Percentiles rank a stretch among this genome's conserved stretches.
phyloP scores from a whole-genome alignment of 1,140 invertebrate genomes.

The Hyles vespertilio region DNA sequence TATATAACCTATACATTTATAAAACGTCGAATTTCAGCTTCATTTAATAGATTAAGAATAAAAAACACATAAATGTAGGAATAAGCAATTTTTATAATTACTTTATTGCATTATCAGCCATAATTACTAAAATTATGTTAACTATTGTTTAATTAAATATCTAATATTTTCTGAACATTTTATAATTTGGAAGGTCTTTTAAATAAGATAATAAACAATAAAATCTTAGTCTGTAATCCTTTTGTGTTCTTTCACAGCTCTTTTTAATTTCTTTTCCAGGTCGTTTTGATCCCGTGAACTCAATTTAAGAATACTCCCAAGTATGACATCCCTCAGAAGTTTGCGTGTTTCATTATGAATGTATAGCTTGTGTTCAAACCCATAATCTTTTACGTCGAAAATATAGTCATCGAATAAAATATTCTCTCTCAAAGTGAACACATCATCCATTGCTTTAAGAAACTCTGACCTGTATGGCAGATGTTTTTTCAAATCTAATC shows the following conservation, averaged over 20 bases:
- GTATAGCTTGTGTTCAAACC: conserved; percentile 26
- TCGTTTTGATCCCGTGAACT: conserved; percentile 24
- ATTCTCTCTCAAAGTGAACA: conserved; percentile 38
- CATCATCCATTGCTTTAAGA: conserved; percentile 38
- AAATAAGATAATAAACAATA: no score
- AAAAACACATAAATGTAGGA: no score
- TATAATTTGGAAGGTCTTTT: no score
- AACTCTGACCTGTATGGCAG: conserved; percentile 27
- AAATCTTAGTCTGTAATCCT: no score
- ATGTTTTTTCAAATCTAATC: conserved; percentile 30
- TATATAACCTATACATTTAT: no score
- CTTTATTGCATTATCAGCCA: no score
- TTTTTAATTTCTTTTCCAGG: conserved; percentile 33
- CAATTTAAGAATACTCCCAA: conserved; percentile 31
- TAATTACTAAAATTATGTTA: no score
- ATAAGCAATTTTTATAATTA: no score
- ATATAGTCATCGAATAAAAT: conserved; percentile 44
- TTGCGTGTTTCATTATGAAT: conserved; percentile 43
- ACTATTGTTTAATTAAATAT: no score
- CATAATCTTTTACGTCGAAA: conserved; percentile 39
- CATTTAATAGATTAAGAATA: no score
- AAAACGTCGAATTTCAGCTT: no score
- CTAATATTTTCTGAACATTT: no score
- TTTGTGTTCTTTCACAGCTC: conserved; percentile 39
- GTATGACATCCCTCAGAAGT: conserved; percentile 37